Percentiles rank a stretch among this genome's conserved stretches.
phyloP scores from a whole-genome alignment of 2,797 vertebrate species.

The Acipenser transmontanus region DNA sequence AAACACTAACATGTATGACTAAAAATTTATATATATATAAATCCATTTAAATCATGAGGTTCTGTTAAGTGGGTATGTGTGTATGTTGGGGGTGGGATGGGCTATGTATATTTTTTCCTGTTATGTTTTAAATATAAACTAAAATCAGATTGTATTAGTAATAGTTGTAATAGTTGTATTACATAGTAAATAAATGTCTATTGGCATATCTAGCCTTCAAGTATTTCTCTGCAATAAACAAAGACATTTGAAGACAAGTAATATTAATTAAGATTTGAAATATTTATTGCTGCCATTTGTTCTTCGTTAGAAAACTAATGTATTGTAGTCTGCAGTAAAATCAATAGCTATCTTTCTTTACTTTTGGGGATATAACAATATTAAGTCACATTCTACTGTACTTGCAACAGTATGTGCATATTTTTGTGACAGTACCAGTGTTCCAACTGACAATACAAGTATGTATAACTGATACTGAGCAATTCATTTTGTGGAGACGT shows the following conservation, averaged over 20 bases:
- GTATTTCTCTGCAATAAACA: neutral
- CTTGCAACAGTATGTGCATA: conserved; percentile 1
- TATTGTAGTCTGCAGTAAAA: conserved; percentile 11
- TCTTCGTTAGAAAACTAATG: conserved; percentile 8
- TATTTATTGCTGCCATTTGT: conserved; percentile 19
- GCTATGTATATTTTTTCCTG: too few species aligned
- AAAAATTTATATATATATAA: too few species aligned
- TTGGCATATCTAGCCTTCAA: too few species aligned
- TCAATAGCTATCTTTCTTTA: conserved; percentile 8
- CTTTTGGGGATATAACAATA: neutral
- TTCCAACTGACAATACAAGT: conserved; percentile 15
- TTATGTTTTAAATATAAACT: too few species aligned
- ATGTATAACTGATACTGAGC: conserved; percentile 18
- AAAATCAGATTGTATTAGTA: too few species aligned
- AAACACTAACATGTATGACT: too few species aligned
- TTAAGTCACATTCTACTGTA: conserved; percentile 2
- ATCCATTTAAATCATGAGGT: too few species aligned
- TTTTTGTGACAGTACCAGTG: conserved; percentile 6
- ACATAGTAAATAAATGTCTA: too few species aligned
- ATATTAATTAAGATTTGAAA: conserved; percentile 14
- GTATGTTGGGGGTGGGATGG: too few species aligned
- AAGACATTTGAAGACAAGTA: neutral
- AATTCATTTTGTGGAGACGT: conserved; percentile 20
- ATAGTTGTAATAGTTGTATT: too few species aligned
- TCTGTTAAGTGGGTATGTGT: too few species aligned